Conservation (phyloP, 2,888 invertebrate species). For the Fabriciana adippe region DNA sequence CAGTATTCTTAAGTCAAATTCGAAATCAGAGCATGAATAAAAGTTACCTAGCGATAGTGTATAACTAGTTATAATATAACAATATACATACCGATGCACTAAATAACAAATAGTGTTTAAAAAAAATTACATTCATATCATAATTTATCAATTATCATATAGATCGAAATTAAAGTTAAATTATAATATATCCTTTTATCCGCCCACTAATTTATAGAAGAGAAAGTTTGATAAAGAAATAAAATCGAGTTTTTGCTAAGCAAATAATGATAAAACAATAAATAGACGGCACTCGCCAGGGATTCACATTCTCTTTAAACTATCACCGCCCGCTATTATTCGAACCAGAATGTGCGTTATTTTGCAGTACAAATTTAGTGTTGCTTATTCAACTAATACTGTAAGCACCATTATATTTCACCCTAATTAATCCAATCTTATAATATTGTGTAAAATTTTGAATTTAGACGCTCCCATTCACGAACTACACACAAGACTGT, state of each 20-base stretch:
- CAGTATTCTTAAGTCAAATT: background rate
- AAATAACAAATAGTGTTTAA: conserved; percentile 74
- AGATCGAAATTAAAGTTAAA: conserved; percentile 34
- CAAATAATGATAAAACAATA: conserved; percentile 67
- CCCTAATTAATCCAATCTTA: conserved; percentile 58
- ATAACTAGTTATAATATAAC: conserved; percentile 51
- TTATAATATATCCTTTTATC: too few relatives aligned
- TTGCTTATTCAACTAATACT: conserved; percentile 78
- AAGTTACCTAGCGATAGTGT: conserved; percentile 50
- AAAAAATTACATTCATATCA: conserved; percentile 42
- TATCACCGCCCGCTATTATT: conserved; percentile 33
- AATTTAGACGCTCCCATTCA: conserved; percentile 42
- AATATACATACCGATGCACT: conserved; percentile 70
- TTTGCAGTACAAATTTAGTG: conserved; percentile 56
- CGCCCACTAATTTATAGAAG: too few relatives aligned
- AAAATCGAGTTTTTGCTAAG: conserved; percentile 59
- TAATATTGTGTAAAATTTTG: conserved; percentile 44
- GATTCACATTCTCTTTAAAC: conserved; percentile 10
- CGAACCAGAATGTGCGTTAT: conserved; percentile 37
- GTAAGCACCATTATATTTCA: conserved; percentile 77
- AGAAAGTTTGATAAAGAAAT: conserved; percentile 72
- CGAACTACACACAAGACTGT: conserved; percentile 21
- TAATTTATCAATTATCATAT: conserved; percentile 16
- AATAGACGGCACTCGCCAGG: conserved; percentile 53
- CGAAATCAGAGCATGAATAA: conserved; percentile 11